These are phyloP conservation scores for Gastrophysa polygoni DNA, from an alignment of 2,888 invertebrate genomes.

Conservation along the genomic window DNA sequence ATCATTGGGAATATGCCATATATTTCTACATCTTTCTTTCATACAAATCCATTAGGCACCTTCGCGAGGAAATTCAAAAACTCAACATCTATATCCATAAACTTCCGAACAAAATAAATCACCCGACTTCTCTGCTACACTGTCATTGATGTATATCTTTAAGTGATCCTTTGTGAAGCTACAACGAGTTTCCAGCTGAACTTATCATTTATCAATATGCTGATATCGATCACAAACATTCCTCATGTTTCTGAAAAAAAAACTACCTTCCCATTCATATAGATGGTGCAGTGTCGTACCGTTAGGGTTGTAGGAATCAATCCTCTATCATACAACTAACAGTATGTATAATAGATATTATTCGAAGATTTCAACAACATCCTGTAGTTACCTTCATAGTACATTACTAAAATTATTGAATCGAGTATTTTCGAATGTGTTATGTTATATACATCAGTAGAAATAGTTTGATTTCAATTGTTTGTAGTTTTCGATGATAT, in stretches of 20 bases:
- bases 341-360: too few relatives aligned
- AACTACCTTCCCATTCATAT: too few relatives aligned
- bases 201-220: background rate
- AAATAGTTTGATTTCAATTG: too few relatives aligned
- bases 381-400: too few relatives aligned
- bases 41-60: background rate
- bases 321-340: too few relatives aligned
- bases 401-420: too few relatives aligned
- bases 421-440: too few relatives aligned
- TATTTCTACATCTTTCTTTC: background rate
- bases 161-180: constrained; percentile 10
- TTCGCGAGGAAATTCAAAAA: background rate
- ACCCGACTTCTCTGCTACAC: background rate
- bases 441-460: too few relatives aligned
- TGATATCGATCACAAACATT: background rate
- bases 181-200: background rate
- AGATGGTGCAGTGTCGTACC: background rate
- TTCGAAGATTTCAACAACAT: too few relatives aligned
- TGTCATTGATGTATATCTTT: constrained; percentile 10
- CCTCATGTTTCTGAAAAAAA: too few relatives aligned
- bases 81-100: background rate
- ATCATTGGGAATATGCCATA: background rate
- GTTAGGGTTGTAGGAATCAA: too few relatives aligned
- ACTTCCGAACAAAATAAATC: background rate
- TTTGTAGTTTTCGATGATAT: too few relatives aligned